Percentiles rank a stretch among this genome's conserved stretches.
Evolutionary conservation across 2,888 invertebrate genomes (phyloP).

Genomic region (Zootermopsis nevadensis): DNA sequence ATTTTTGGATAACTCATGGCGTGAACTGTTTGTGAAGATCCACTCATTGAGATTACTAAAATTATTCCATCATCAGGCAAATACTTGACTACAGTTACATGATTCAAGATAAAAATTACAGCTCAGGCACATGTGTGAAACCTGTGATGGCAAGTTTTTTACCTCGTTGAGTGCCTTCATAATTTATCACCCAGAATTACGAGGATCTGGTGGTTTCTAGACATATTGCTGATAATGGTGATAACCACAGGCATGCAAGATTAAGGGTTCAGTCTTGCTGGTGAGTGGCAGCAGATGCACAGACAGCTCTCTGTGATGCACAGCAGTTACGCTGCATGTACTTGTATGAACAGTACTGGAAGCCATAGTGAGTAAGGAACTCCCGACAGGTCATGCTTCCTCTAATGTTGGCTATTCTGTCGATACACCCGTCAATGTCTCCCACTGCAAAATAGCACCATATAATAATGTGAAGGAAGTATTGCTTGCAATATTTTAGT

Average conservation of each 20-base stretch:
- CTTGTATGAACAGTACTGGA: constrained; percentile 63
- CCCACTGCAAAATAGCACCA: constrained; percentile 48
- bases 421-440: constrained; percentile 57
- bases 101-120: background rate
- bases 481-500: too few relatives aligned
- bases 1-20: background rate
- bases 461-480: background rate
- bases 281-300: background rate
- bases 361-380: constrained; percentile 63
- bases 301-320: constrained; percentile 59
- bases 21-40: too few relatives aligned
- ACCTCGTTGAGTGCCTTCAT: background rate
- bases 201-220: too few relatives aligned
- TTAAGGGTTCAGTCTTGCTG: background rate
- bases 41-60: too few relatives aligned
- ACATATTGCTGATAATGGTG: too few relatives aligned
- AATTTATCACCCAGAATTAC: too few relatives aligned
- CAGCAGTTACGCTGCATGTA: constrained; percentile 65
- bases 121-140: background rate
- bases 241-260: background rate
- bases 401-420: constrained; percentile 57
- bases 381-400: constrained; percentile 63
- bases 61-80: background rate
- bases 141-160: background rate
- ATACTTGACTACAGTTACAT: background rate